Base-by-base conservation (phyloP, 2,888 invertebrate species). In the Fragum sueziense region DNA sequence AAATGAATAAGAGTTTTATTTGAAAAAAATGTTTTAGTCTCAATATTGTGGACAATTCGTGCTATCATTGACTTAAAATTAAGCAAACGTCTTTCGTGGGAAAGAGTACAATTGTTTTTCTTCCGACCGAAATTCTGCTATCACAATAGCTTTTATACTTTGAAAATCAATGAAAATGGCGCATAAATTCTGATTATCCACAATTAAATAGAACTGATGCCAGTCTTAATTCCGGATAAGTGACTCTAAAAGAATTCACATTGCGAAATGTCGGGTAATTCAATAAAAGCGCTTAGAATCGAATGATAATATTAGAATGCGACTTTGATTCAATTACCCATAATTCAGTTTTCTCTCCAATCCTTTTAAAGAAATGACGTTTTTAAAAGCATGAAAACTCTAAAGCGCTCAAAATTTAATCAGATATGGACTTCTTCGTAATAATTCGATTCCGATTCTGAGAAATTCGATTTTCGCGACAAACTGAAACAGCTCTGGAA, bases 351-450 rank as follows among this genome's bases (percentile, higher is more conserved):
- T 70, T 76, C 70, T 57, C n/a, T 29, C 74, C 51, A 77, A 73
- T 62, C 83, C 78, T 84, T 84, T 84, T 78, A 84, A 84, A 80
- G 83, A 80, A 80, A 78, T 80, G 78, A 76, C 78, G 70, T 84
- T 84, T 79, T 84, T 84, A 84, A 84, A 84, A 84, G 80, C 80
- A 76, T 72, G 84, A 84, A 84, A 73, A 76, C 84, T 69, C 76
- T 81, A 81, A 80, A 84, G 80, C 80, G 80, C 84, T 76, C 74
- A 69, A 81, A 81, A 84, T 84, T 84, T 79, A 76, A 84, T 84
- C 76, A 76, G 74, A 79, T 57, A 73, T 82, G 75, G 74, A 31
- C 74, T 74, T 67, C 74, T 47, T 57, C 65, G 17, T 17, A 29
- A 59, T 74, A 74, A 74, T 74, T 74, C 20, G 57, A 74, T 74